These are phyloP conservation scores for Vespertilio murinus DNA, from an alignment of 2,797 vertebrate species.

Conservation along the genomic window DNA sequence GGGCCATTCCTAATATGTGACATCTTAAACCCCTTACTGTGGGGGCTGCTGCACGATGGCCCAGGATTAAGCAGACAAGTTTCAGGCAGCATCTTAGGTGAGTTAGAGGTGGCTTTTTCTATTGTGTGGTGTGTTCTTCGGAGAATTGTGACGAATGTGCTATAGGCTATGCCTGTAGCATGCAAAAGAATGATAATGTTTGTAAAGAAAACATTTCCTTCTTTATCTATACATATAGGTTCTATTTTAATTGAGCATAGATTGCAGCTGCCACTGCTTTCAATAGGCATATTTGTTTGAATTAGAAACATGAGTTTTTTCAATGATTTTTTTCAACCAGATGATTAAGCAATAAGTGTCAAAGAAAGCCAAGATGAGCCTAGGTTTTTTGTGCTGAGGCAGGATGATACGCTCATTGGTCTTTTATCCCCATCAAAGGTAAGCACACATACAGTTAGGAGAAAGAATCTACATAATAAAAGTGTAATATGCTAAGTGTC, in stretches of 20 bases:
- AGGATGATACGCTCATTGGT: not conserved
- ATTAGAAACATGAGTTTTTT: slow-evolving; percentile 16
- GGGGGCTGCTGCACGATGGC: not conserved
- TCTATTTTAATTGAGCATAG: not conserved
- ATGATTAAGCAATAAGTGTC: not conserved
- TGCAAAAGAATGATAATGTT: not conserved
- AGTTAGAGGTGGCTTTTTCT: not conserved
- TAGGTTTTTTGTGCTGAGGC: not conserved
- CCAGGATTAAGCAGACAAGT: not conserved
- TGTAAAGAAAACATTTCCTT: not conserved
- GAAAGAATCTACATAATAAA: not conserved
- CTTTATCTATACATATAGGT: not conserved
- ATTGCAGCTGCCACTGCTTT: not conserved
- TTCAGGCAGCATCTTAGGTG: not conserved
- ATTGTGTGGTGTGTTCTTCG: not conserved
- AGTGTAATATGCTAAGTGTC: too few relatives aligned
- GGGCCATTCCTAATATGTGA: not conserved
- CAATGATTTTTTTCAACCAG: slow-evolving; percentile 7
- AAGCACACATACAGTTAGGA: not conserved
- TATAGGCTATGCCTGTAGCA: not conserved
- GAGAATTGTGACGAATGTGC: not conserved
- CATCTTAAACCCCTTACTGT: not conserved
- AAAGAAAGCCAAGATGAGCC: not conserved
- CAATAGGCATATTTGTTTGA: not conserved
- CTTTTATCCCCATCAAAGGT: not conserved